These are phyloP conservation scores for Cheilosia pagana DNA, from an alignment of 2,888 invertebrate genomes.

Conservation along the genomic window DNA sequence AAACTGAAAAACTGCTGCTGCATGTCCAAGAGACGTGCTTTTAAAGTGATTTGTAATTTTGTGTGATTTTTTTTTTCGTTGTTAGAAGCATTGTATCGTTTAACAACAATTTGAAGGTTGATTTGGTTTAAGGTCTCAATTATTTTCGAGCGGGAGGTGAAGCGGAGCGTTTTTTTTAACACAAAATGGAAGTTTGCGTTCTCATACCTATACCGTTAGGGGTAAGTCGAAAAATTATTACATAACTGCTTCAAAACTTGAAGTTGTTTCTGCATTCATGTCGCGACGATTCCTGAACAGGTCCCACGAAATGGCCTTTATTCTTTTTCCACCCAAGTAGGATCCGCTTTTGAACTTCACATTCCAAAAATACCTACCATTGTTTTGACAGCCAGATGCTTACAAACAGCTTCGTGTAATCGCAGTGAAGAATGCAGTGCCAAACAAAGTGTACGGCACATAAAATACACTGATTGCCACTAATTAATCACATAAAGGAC, in stretches of 20 bases:
- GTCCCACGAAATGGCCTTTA: no score
- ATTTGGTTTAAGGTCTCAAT: conserved; percentile 71
- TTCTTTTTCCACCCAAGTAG: no score
- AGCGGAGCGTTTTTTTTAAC: conserved; percentile 13
- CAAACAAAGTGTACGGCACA: not conserved
- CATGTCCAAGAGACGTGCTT: conserved; percentile 73
- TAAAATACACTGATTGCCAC: conserved; percentile 25
- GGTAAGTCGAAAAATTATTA: no score
- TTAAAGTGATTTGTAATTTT: conserved; percentile 69
- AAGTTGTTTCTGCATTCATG: no score
- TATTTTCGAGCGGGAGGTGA: conserved; percentile 51
- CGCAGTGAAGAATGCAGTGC: not conserved
- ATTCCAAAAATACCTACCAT: no score
- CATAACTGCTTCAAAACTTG: no score
- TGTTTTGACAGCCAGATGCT: no score
- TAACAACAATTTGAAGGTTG: conserved; percentile 70
- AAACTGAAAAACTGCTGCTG: conserved; percentile 60
- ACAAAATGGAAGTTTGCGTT: not conserved
- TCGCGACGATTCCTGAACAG: no score
- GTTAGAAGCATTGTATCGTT: conserved; percentile 57
- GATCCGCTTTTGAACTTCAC: no score
- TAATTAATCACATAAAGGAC: conserved; percentile 58
- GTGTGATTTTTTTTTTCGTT: conserved; percentile 46
- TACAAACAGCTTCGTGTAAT: no score
- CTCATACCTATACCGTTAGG: no score